Evolutionary conservation across 2,797 vertebrate genomes (phyloP), one percentile per base, ranked within the genome.

Genomic region (Sternarchorhynchus goeldii): DNA sequence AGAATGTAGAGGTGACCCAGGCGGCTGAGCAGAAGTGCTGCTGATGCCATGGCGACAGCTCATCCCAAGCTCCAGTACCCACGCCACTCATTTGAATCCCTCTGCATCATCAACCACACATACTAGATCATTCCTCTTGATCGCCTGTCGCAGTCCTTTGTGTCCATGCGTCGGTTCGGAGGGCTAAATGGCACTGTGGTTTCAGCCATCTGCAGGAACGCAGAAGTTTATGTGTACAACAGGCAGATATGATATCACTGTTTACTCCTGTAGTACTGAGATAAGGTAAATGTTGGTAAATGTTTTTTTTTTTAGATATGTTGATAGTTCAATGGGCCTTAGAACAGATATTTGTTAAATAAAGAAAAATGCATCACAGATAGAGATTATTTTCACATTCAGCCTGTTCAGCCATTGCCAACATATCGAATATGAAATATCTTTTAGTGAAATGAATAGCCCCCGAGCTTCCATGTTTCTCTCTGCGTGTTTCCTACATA

Each of bases 21-120:
- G 69, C 7, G 53, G 77, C 78, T 71, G 77, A 60, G 21, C 34
- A 55, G 68, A 70, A 78, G 39, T 78, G 57, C 16, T 58, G 64
- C 69, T 83, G 82, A 82, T 55, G 56, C 20, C 57, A n/a, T 12
- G 39, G 32, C 84, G 81, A 86, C 82, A 82, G 76, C 73, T 82
- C 55, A 53, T 77, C 75, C 73, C 67, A 80, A 78, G 77, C 83
- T 78, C 67, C 69, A 75, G 65, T 58, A 77, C 64, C 7, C 70
- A 71, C 34, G 56, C 50, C 39, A 62, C 64, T 85, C 71, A 79
- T 82, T 78, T 79, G 64, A 75, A 85, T 77, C 80, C 20, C 18
- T 70, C 72, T 76, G 50, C 66, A 71, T 76, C 67, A 84, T 82
- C 76, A 75, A 14, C 72, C 39, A 70, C 76, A 85, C 78, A 85